A percentile compares a stretch with the other conserved stretches of the same genome.
These are phyloP conservation scores for Tyrannus savana DNA, from an alignment of 2,113 vertebrate genomes.

Conservation along the genomic window DNA sequence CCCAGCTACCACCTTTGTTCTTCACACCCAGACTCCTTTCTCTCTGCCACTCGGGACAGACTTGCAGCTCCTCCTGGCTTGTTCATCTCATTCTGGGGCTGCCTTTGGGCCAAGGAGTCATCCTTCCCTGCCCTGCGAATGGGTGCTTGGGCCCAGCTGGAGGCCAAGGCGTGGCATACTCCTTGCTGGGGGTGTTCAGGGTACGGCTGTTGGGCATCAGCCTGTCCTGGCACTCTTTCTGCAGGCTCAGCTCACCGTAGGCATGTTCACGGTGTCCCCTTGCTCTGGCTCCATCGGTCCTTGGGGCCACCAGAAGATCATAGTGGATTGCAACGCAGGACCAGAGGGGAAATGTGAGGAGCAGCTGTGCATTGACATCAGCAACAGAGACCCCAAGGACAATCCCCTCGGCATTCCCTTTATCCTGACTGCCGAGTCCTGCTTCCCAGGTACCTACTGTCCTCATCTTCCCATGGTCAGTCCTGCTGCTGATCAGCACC, in stretches of 20 bases:
- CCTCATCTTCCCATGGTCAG: not conserved
- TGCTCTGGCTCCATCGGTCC: conserved; percentile 76
- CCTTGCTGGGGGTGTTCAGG: not conserved
- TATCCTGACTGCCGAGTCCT: conserved; percentile 81
- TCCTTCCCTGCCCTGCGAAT: not conserved
- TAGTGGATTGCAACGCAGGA: conserved; percentile 84
- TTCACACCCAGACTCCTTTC: not conserved
- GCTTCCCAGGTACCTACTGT: conserved; percentile 78
- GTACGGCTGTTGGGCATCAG: not conserved
- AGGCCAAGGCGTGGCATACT: not conserved
- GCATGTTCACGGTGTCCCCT: conserved; percentile 86
- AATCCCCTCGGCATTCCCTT: conserved; percentile 82
- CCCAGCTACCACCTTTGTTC: not conserved
- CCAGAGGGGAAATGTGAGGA: conserved; percentile 79
- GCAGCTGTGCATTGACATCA: conserved; percentile 81
- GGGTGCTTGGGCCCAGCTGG: not conserved
- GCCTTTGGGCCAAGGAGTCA: not conserved
- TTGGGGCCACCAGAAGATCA: conserved; percentile 77
- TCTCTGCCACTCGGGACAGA: not conserved
- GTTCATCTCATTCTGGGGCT: not conserved
- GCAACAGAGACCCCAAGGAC: conserved; percentile 80
- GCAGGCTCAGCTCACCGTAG: conserved; percentile 76
- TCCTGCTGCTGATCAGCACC: not conserved
- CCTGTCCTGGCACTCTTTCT: not conserved
- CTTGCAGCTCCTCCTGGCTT: not conserved